These are phyloP conservation scores for Andricus quercusramuli DNA, from an alignment of 2,888 invertebrate genomes.

Conservation along the genomic window DNA sequence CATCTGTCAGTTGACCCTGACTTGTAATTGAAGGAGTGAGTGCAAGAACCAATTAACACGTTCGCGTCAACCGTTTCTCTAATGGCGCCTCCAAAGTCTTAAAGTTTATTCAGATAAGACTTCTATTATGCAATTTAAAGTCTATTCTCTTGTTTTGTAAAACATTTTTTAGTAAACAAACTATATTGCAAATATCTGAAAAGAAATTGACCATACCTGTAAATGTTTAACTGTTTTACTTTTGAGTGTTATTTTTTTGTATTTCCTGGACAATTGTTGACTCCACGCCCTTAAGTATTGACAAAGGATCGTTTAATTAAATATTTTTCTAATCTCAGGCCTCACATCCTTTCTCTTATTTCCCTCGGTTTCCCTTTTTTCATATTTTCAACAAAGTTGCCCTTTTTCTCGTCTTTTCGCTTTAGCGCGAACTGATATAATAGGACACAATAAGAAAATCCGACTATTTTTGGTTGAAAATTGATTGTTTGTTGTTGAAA, in stretches of 20 bases:
- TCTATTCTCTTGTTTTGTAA: not conserved
- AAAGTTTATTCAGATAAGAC: constrained; percentile 15
- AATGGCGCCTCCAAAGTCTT: constrained; percentile 36
- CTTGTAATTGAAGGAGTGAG: constrained; percentile 35
- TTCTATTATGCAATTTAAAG: constrained; percentile 12
- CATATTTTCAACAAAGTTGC: too few species aligned
- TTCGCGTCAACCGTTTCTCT: constrained; percentile 28
- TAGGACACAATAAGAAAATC: too few species aligned
- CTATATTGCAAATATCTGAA: not conserved
- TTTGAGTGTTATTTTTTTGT: too few species aligned
- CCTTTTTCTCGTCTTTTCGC: too few species aligned
- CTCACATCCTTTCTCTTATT: too few species aligned
- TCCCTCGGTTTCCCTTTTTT: too few species aligned
- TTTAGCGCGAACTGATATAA: too few species aligned
- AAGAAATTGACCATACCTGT: not conserved
- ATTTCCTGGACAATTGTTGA: too few species aligned
- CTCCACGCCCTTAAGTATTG: not conserved
- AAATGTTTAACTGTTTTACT: too few species aligned
- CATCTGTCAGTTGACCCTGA: constrained; percentile 33
- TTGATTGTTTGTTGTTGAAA: too few species aligned
- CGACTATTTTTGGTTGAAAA: too few species aligned
- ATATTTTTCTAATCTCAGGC: not conserved
- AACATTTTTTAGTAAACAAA: not conserved
- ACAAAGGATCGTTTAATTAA: not conserved
- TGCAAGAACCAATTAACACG: constrained; percentile 36